Base-by-base conservation (phyloP, 1,140 invertebrate species). In the Caerostris darwini region DNA sequence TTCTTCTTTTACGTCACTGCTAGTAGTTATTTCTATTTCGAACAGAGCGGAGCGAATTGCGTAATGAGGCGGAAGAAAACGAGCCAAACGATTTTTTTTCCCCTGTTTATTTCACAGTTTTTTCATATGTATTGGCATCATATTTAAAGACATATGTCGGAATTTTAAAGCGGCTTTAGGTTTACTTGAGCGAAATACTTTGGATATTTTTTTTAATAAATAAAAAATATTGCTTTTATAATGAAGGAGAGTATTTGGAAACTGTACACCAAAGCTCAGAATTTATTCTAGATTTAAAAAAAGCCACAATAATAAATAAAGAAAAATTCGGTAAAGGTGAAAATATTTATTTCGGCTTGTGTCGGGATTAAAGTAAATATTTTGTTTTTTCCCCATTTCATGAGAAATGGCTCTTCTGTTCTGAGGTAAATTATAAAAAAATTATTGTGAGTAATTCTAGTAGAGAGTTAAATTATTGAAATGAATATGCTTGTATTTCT, bases 1-100 rank as follows among this genome's bases (percentile, higher is more conserved):
- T 67, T 88, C 86, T 56, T 56, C n/a, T 61, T 50, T 53, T 17
- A 50, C 58, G 50, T 53, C 53, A 88, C 34, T 17, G 59, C 58
- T 6, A 85, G 57, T 64, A 54, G 58, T 88, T 88, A 88, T 88
- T 88, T 88, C 86, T 88, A 88, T 88, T 57, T 88, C 59, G 58
- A 88, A 64, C 86, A 88, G 56, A n/a, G 12, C 86, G 58, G 50
- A 64, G 59, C 14, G 86, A 88, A 88, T 88, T 54, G 59, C 50
- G 86, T 88, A 88, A 88, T 88, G 86, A 88, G 86, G 86, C 61
- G 86, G 86, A 88, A 88, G 86, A 67, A 56, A 88, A 88, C 56
- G 61, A 61, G 58, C 86, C 61, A 64, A 64, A 88, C 61, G 58
- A 64, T 88, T 88, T 88, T 88, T 88, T 64, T 88, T 50, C 56